Percentiles rank a stretch among this genome's conserved stretches.
Evolutionary conservation across 2,113 vertebrate genomes (phyloP).

Genomic region (Prunella fulvescens): DNA sequence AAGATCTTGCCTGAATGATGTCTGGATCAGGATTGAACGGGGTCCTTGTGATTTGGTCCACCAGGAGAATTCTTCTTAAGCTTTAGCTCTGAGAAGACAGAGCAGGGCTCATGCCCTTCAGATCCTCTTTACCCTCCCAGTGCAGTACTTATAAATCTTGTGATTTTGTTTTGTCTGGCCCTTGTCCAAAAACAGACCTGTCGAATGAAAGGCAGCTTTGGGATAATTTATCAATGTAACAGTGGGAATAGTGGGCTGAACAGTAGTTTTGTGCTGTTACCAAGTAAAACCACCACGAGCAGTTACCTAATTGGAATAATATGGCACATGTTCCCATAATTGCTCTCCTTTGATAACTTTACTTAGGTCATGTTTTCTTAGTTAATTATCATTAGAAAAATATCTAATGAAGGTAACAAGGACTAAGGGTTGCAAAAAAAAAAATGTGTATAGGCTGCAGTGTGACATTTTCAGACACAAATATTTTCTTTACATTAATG

Average conservation of each 20-base stretch:
- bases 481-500: constrained; percentile 87
- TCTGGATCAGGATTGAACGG: background rate
- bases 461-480: constrained; percentile 75
- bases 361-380: constrained; percentile 72
- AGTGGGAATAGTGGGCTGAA: constrained; percentile 71
- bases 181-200: constrained; percentile 73
- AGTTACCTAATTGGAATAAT: constrained; percentile 79
- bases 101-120: constrained; percentile 25
- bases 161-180: constrained; percentile 78
- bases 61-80: background rate
- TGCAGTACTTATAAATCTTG: constrained; percentile 72
- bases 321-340: constrained; percentile 70
- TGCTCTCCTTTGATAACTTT: constrained; percentile 71
- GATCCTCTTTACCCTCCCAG: constrained; percentile 64
- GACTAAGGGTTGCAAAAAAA: constrained; percentile 52
- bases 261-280: constrained; percentile 75
- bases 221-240: constrained; percentile 81
- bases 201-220: constrained; percentile 66
- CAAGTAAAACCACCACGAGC: constrained; percentile 68
- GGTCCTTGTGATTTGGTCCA: background rate
- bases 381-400: constrained; percentile 77
- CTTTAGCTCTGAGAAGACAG: constrained; percentile 4
- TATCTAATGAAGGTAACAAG: constrained; percentile 59
- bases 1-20: background rate
- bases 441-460: constrained; percentile 62